A percentile compares a stretch with the other conserved stretches of the same genome.
Conservation (phyloP, 2,797 vertebrate genomes). For the Spinus olivaceus region DNA sequence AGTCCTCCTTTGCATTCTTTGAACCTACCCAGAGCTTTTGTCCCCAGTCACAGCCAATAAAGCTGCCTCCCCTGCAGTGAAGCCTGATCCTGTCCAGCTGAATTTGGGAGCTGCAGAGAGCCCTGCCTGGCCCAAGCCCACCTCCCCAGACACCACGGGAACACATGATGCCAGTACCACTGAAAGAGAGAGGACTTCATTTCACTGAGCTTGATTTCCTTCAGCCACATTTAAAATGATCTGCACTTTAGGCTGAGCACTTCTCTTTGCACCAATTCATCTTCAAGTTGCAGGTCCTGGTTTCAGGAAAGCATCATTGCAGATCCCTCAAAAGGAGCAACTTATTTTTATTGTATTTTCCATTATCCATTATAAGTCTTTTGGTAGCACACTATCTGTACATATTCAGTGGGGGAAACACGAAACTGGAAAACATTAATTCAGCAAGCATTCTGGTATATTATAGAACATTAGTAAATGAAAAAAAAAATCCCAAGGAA, state of each 20-base stretch:
- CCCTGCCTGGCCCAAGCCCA: not conserved
- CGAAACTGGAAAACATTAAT: not conserved
- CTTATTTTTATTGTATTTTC: not conserved
- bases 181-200: not conserved
- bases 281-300: not conserved
- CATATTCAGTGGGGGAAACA: not conserved
- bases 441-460: not conserved
- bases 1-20: not conserved
- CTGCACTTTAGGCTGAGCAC: not conserved
- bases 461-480: not conserved
- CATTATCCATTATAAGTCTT: not conserved
- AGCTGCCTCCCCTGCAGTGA: not conserved
- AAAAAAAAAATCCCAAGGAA: not conserved
- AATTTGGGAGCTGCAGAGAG: not conserved
- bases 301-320: not conserved
- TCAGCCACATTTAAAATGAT: not conserved
- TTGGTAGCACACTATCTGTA: not conserved
- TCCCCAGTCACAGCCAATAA: not conserved
- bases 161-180: accelerated
- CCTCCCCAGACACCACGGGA: not conserved
- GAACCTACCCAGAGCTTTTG: not conserved
- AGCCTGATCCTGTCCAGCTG: not conserved
- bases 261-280: not conserved
- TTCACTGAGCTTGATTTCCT: not conserved
- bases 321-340: not conserved